These are phyloP conservation scores for Pampusana beccarii DNA, from an alignment of 2,113 vertebrate species.

Conservation along the genomic window DNA sequence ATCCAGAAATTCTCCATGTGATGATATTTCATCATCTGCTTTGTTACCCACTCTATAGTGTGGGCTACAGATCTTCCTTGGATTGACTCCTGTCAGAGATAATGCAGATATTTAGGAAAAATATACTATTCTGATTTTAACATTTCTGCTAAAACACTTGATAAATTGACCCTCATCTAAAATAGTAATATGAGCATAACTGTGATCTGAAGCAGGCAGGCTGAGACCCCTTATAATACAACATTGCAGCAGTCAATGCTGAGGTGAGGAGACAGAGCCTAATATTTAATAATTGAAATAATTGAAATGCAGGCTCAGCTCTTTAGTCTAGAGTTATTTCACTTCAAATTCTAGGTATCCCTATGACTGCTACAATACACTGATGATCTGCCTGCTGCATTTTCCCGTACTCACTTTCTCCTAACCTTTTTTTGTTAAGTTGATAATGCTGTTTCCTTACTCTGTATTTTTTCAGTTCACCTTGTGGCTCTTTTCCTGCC, in stretches of 20 bases:
- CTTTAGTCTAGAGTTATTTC: not conserved
- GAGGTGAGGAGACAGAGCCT: not conserved
- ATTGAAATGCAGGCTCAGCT: not conserved
- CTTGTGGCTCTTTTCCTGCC: not conserved
- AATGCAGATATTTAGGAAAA: not conserved
- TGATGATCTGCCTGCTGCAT: not conserved
- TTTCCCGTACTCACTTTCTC: not conserved
- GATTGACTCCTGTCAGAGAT: not conserved
- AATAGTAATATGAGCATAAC: not conserved
- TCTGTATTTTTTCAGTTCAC: not conserved
- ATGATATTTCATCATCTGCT: not conserved
- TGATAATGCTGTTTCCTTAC: not conserved
- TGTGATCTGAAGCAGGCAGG: not conserved
- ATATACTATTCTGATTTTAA: not conserved
- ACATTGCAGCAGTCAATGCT: not conserved
- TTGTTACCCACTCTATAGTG: not conserved
- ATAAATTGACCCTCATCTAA: not conserved
- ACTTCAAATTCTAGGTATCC: not conserved
- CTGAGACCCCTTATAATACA: not conserved
- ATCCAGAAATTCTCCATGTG: not conserved
- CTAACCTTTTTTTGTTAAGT: not conserved
- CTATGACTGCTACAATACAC: fast-evolving
- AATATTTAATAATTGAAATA: not conserved
- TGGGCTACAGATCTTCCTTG: not conserved
- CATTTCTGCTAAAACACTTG: not conserved